Evolutionary conservation across 1,140 invertebrate species (phyloP).

Genomic region (Sitophilus oryzae): DNA sequence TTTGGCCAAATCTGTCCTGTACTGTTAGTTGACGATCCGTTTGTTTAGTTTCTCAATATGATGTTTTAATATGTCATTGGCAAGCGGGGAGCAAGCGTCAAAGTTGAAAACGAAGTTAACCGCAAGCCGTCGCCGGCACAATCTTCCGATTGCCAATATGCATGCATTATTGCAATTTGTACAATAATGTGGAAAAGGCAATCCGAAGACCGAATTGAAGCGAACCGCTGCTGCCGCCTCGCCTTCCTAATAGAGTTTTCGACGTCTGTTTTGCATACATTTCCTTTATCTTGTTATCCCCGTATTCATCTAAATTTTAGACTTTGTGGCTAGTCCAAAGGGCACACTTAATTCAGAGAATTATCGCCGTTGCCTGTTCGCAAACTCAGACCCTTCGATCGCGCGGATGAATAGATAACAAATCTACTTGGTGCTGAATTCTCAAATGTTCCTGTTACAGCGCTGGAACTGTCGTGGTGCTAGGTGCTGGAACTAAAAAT

Average conservation of each 20-base stretch:
- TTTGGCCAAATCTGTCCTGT: too few species aligned
- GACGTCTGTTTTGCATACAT: slow-evolving; percentile 26
- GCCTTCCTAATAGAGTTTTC: slow-evolving; percentile 26
- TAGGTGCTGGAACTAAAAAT: too few species aligned
- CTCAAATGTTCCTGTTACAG: too few species aligned
- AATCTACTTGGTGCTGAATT: neutral
- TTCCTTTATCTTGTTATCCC: slow-evolving; percentile 26
- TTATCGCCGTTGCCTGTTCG: slow-evolving; percentile 4
- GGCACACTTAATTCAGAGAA: slow-evolving; percentile 11
- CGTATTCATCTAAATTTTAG: slow-evolving; percentile 23
- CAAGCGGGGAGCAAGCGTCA: neutral
- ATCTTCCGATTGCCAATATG: slow-evolving; percentile 41
- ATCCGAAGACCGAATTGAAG: slow-evolving; percentile 29
- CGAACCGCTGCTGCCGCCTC: slow-evolving; percentile 2
- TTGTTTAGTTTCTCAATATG: neutral
- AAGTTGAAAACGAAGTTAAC: slow-evolving; percentile 13
- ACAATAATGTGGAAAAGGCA: slow-evolving; percentile 40
- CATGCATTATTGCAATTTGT: slow-evolving; percentile 44
- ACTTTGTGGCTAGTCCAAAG: slow-evolving; percentile 16
- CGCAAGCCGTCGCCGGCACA: slow-evolving; percentile 5
- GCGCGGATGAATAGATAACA: neutral
- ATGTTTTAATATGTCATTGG: neutral
- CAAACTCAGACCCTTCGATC: neutral
- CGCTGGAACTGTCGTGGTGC: too few species aligned
- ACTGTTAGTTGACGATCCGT: too few species aligned